Percentiles rank a stretch among this genome's conserved stretches.
These are phyloP conservation scores for Gulo gulo DNA, from an alignment of 2,113 vertebrate species.

Conservation along the genomic window DNA sequence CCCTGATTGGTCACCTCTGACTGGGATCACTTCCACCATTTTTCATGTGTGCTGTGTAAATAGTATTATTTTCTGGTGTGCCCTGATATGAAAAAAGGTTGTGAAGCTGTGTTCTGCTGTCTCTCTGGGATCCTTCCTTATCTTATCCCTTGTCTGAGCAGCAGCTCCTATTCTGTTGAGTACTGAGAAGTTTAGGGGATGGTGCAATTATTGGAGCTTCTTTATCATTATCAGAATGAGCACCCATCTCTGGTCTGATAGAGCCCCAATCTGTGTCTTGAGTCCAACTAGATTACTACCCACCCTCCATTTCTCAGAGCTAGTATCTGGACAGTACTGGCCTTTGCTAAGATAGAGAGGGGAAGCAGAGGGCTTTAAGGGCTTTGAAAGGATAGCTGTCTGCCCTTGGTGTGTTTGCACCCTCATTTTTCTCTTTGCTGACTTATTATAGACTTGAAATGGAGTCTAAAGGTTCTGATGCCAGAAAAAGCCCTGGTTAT, in stretches of 20 bases:
- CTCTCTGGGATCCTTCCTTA: neutral
- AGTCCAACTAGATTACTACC: neutral
- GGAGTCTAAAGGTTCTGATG: neutral
- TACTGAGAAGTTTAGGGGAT: slow-evolving; percentile 18
- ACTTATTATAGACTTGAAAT: neutral
- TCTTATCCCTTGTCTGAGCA: neutral
- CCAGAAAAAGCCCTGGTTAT: slow-evolving; percentile 16
- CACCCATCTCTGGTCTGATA: slow-evolving; percentile 2
- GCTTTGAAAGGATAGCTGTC: neutral
- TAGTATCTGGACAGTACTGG: neutral
- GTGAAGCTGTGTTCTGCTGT: neutral
- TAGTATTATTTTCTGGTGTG: slow-evolving; percentile 6
- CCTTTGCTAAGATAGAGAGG: neutral
- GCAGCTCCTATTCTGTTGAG: neutral
- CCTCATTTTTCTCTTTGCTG: slow-evolving; percentile 28
- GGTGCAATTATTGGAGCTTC: neutral
- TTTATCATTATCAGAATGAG: neutral
- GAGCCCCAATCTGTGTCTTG: neutral
- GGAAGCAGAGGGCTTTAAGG: neutral
- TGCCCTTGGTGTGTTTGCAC: neutral
- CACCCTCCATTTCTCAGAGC: neutral
- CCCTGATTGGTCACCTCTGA: neutral
- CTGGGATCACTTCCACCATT: neutral
- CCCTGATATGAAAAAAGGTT: neutral
- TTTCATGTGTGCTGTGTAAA: neutral